phyloP scores from a whole-genome alignment of 2,113 vertebrate species.

The Pogonocichla stellata region DNA sequence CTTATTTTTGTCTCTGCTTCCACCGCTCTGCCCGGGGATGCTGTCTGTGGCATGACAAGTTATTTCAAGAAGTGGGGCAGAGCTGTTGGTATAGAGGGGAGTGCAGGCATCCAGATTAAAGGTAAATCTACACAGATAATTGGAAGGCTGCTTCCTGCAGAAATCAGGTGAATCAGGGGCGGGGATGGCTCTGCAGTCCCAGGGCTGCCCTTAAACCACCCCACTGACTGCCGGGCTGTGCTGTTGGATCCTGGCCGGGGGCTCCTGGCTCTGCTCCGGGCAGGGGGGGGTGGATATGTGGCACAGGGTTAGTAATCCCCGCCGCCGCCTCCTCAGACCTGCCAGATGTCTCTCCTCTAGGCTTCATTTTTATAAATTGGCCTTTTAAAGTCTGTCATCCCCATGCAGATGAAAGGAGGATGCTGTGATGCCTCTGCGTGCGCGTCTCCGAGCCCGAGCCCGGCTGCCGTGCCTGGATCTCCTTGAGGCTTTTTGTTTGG shows the following conservation, averaged over 20 bases:
- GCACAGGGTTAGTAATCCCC: neutral
- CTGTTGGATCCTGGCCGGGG: neutral
- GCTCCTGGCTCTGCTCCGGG: neutral
- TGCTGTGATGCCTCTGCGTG: neutral
- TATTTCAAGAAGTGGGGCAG: conserved; percentile 58
- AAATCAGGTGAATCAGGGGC: neutral
- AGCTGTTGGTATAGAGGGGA: conserved; percentile 17
- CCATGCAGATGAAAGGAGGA: conserved; percentile 32
- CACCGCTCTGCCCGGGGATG: conserved; percentile 3
- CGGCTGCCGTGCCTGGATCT: neutral
- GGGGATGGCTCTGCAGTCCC: neutral
- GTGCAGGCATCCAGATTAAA: conserved; percentile 1
- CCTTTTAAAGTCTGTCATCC: conserved; percentile 54
- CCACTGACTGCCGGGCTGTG: neutral
- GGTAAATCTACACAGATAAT: conserved; percentile 8
- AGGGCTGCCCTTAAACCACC: neutral
- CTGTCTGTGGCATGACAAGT: conserved; percentile 41
- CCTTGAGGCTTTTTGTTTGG: neutral
- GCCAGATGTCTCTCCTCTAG: conserved; percentile 27
- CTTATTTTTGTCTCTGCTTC: neutral
- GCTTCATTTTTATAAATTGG: conserved; percentile 40
- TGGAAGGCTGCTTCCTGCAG: neutral
- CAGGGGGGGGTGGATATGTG: neutral
- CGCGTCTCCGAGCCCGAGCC: neutral
- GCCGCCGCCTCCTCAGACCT: neutral